Percentiles rank a stretch among this genome's conserved stretches.
phyloP scores from a whole-genome alignment of 2,113 vertebrate species.

The Tylochromis polylepis region DNA sequence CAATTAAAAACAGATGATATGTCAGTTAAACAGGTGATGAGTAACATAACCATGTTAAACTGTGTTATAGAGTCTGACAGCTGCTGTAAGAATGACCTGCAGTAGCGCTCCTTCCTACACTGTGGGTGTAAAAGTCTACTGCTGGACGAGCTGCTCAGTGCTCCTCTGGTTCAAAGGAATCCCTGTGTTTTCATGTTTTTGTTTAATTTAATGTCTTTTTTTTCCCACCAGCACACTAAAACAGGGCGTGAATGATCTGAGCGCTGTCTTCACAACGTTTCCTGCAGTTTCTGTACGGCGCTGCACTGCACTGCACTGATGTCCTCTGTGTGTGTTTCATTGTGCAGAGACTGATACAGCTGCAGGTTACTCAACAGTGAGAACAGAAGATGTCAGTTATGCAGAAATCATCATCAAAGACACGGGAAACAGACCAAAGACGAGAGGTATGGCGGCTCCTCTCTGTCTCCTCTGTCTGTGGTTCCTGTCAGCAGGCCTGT shows the following conservation, averaged over 20 bases:
- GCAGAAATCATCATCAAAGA: background rate
- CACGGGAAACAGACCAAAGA: background rate
- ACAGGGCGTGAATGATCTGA: background rate
- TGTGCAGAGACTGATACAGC: background rate
- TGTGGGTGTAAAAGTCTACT: no score
- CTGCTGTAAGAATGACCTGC: no score
- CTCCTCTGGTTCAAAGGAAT: background rate
- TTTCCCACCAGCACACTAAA: background rate
- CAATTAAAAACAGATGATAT: no score
- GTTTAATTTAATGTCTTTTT: accelerated
- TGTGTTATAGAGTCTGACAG: no score
- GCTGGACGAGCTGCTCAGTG: no score
- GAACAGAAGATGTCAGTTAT: background rate
- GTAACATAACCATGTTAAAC: no score
- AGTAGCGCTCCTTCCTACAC: no score
- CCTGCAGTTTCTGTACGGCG: accelerated
- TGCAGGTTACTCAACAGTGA: background rate
- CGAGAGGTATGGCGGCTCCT: background rate
- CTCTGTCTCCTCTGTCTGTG: background rate
- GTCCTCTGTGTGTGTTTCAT: background rate
- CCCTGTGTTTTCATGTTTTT: background rate
- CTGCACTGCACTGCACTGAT: accelerated
- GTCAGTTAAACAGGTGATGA: no score
- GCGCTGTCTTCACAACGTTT: background rate
- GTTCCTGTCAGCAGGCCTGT: background rate